Evolutionary conservation across 2,113 vertebrate species (phyloP), one percentile per base, ranked within the genome.

Genomic region (Diphyllodes magnificus): DNA sequence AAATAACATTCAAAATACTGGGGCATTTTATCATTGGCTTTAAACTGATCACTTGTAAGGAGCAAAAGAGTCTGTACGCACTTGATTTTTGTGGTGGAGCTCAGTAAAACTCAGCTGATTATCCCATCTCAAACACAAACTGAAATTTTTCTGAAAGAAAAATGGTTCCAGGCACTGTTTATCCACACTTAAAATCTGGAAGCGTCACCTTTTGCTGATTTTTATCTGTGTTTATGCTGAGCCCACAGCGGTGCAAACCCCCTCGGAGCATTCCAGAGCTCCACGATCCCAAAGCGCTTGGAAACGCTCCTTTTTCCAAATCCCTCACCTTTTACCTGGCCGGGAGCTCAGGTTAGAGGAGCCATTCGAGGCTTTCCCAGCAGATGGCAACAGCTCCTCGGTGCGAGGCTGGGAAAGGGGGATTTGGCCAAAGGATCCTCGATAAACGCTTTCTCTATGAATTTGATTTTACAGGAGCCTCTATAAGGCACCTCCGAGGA

Each of bases 301-400:
- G 73, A 39, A 63, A 53, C 3, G 28, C 15, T 39, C 4, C 1
- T 42, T 56, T 37, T 25, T 1, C 27, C 10, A 2, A 44, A 45
- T 37, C 35, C 20, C n/a, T 56, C 6, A 51, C 33, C 15, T 59
- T 30, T 39, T 27, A 61, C 37, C 70, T 4, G 57, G 19, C 63
- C 25, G 21, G 44, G 40, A 66, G 54, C 44, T 70, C 71, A 77
- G 87, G 87, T 76, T 42, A 0, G 69, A 88, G 57, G 49, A 80
- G 96, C 93, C 73, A 57, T 63, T 22, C 82, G 33, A 44, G 79
- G 49, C 28, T 69, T 50, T 60, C 68, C 97, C 98, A 97, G 96
- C 89, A 98, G 98, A 88, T 97, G 98, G 98, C 97, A 93, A 93
- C 95, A 92, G 97, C 92, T 96, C 93, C 93, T 92, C 95, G 35